phyloP scores from a whole-genome alignment of 2,888 invertebrate genomes.

The Rotaria socialis region DNA sequence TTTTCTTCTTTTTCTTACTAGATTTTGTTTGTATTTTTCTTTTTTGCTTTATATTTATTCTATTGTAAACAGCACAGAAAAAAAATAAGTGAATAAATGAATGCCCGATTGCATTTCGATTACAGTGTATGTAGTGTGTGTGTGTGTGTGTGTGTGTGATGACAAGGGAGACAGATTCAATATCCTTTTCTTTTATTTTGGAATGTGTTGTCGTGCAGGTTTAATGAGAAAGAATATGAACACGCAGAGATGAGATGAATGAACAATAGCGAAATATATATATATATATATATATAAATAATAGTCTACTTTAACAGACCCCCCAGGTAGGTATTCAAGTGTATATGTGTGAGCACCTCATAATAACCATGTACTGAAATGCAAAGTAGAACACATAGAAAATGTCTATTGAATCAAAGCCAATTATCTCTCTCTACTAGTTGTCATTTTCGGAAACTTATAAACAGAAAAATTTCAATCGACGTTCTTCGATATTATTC shows the following conservation, averaged over 20 bases:
- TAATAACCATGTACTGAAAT: neutral
- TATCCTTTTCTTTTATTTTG: slow-evolving; percentile 17
- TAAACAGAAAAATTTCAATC: neutral
- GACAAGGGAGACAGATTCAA: neutral
- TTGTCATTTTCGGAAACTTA: neutral
- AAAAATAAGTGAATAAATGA: neutral
- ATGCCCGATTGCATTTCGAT: slow-evolving; percentile 17
- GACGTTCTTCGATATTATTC: neutral
- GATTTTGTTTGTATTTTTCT: neutral
- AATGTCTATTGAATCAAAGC: slow-evolving; percentile 6
- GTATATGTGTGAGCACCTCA: slow-evolving; percentile 29
- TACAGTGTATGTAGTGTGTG: neutral
- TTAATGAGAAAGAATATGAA: slow-evolving; percentile 22
- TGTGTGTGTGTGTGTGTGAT: neutral
- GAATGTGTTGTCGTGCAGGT: neutral
- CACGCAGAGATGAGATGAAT: slow-evolving; percentile 26
- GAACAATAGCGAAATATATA: neutral
- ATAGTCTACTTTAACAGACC: slow-evolving; percentile 13
- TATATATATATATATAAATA: neutral
- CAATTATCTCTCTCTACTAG: neutral
- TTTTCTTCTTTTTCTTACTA: neutral
- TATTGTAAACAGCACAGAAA: neutral
- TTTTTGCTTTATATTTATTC: neutral
- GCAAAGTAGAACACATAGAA: neutral
- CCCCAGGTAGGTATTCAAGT: slow-evolving; percentile 17